A percentile compares a stretch with the other conserved stretches of the same genome.
These are phyloP conservation scores for Hirtodrosophila duncani DNA, from an alignment of 2,888 invertebrate species.

Conservation along the genomic window DNA sequence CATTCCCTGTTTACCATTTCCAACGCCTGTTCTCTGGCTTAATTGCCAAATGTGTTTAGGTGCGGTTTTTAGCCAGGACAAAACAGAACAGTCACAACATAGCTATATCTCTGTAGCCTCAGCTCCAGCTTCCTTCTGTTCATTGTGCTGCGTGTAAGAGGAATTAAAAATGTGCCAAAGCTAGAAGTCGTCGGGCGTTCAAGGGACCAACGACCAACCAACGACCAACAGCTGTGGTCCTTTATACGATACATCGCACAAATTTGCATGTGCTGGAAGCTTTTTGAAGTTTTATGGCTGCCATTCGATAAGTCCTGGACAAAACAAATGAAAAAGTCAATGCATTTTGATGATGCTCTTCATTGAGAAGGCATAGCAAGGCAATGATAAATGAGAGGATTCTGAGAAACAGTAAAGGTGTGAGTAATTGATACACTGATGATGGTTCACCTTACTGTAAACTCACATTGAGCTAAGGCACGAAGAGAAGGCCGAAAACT, in stretches of 20 bases:
- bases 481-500: too few relatives aligned
- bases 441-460: too few relatives aligned
- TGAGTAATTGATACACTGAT: too few relatives aligned
- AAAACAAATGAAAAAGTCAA: conserved; percentile 75
- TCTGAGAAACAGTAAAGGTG: too few relatives aligned
- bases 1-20: conserved; percentile 7
- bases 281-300: conserved; percentile 64
- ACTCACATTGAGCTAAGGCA: too few relatives aligned
- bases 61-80: conserved; percentile 67
- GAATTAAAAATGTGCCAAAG: conserved; percentile 29
- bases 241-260: conserved; percentile 45
- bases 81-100: too few relatives aligned
- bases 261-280: conserved; percentile 60
- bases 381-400: too few relatives aligned
- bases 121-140: conserved; percentile 25
- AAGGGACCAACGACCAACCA: not conserved
- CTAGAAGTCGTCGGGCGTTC: too few relatives aligned
- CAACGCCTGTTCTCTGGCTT: conserved; percentile 44
- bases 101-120: too few relatives aligned
- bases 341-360: conserved; percentile 66
- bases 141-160: conserved; percentile 14
- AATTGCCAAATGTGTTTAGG: conserved; percentile 73
- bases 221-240: conserved; percentile 38
- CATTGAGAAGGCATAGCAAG: too few relatives aligned
- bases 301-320: conserved; percentile 60